A percentile compares a stretch with the other conserved stretches of the same genome.
Evolutionary conservation across 2,888 invertebrate species (phyloP).

Genomic region (Dolomedes plantarius): DNA sequence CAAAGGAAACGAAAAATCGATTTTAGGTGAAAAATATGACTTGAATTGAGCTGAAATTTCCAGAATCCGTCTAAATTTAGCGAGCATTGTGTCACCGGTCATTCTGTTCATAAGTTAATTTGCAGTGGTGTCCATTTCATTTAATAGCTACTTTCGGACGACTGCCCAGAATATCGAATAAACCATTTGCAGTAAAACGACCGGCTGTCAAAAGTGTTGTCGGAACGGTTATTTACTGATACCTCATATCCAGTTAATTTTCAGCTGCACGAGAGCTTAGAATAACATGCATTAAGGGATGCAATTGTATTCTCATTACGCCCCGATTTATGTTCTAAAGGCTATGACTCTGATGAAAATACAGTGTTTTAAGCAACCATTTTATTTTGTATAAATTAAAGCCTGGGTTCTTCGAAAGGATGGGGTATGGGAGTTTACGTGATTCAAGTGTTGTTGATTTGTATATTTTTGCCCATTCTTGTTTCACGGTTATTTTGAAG

Average conservation of each 20-base stretch:
- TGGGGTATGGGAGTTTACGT: too few relatives aligned
- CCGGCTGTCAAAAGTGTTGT: constrained; percentile 25
- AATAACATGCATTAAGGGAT: constrained; percentile 1
- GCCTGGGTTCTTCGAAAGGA: too few relatives aligned
- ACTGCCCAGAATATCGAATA: background rate
- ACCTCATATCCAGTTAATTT: constrained; percentile 19
- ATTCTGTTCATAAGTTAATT: constrained; percentile 4
- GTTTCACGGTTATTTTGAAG: too few relatives aligned
- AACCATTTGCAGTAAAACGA: constrained; percentile 3
- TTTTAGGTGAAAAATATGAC: background rate
- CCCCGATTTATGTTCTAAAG: constrained; percentile 10
- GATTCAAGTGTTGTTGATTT: too few relatives aligned
- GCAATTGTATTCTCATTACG: constrained; percentile 29
- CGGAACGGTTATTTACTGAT: constrained; percentile 28
- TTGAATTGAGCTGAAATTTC: background rate
- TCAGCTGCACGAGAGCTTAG: background rate
- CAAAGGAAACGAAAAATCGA: background rate
- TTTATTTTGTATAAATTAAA: too few relatives aligned
- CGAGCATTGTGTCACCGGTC: background rate
- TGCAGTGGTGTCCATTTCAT: constrained; percentile 10
- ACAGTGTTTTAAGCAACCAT: too few relatives aligned
- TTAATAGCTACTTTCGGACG: constrained; percentile 15
- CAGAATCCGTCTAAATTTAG: background rate
- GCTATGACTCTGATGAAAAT: too few relatives aligned
- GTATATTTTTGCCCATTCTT: too few relatives aligned